Evolutionary conservation across 53 echinoderm and acorn worm genomes (phyloP), one percentile per base, ranked within the genome.

Genomic region (Holothuria leucospilota): DNA sequence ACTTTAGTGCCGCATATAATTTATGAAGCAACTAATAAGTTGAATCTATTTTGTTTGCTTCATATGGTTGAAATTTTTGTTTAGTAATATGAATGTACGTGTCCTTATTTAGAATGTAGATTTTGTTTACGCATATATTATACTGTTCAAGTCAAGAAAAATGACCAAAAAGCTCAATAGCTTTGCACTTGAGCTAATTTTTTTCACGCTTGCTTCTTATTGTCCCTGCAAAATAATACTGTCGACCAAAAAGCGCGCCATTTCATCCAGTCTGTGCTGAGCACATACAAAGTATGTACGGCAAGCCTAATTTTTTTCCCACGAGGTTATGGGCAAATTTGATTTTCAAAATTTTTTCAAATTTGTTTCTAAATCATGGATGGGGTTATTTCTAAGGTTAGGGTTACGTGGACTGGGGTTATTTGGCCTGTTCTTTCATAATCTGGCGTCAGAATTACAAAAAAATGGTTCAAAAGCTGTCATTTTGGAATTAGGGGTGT

Each of bases 211-310:
- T 63, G 16, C 64, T 63, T n/a, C 12, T 7, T 5, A 4, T 24
- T 63, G 8, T 12, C 20, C 29, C 70, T 27, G 18, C 29, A 30
- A 30, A 34, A 38, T 70, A 46, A 46, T 70, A 40, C 13, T 70
- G 16, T 69, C 70, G 30, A 20, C 70, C 20, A 28, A 70, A 70
- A 70, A 70, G 70, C 70, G 38, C 70, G 70, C 70, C 70, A 70
- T 70, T 70, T 64, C 5, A 16, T 70, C 28, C 34, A 70, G 46
- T 46, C 65, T 28, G 24, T 20, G 65, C 65, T 21, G 9, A 20
- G 28, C 24, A 24, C 65, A 64, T 2, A 28, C 2, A 26, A 11
- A 4, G 46, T 46, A 11, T 46, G 8, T 46, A 11, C 9, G 65
- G 10, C 9, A 20, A 64, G 9, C n/a, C n/a, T n/a, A n/a, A n/a